Percentiles rank a stretch among this genome's conserved stretches.
These are phyloP conservation scores for Lydus trimaculatus DNA, from an alignment of 2,888 invertebrate genomes.

Conservation along the genomic window DNA sequence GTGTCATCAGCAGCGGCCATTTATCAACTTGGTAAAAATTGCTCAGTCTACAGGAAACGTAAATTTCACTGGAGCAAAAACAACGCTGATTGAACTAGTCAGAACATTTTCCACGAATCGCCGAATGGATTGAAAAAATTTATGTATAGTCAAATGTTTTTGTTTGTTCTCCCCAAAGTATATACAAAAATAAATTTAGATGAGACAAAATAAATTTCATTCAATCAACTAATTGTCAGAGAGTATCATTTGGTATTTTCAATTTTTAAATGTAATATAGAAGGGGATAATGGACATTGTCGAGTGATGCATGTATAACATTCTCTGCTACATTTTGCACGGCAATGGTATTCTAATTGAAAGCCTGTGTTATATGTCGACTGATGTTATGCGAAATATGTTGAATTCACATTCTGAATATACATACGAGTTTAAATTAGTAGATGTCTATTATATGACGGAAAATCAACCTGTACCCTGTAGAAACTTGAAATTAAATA, in stretches of 20 bases:
- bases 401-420: conserved; percentile 15
- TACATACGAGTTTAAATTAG: background rate
- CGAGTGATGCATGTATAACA: conserved; percentile 33
- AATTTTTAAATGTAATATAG: conserved; percentile 13
- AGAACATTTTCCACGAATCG: conserved; percentile 18
- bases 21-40: conserved; percentile 61
- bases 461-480: background rate
- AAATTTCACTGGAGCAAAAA: conserved; percentile 58
- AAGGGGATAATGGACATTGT: conserved; percentile 21
- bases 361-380: conserved; percentile 21
- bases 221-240: background rate
- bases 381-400: conserved; percentile 29
- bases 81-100: conserved; percentile 54
- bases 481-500: background rate
- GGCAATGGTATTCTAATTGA: conserved; percentile 34
- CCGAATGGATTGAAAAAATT: conserved; percentile 9
- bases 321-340: conserved; percentile 30
- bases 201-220: background rate
- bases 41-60: conserved; percentile 61
- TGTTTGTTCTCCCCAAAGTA: background rate
- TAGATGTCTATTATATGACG: background rate
- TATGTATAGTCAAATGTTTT: background rate
- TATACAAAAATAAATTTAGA: background rate
- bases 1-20: conserved; percentile 61
- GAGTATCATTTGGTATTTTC: background rate